Base-by-base conservation (phyloP, 2,888 invertebrate species). In the Polietes domitor region DNA sequence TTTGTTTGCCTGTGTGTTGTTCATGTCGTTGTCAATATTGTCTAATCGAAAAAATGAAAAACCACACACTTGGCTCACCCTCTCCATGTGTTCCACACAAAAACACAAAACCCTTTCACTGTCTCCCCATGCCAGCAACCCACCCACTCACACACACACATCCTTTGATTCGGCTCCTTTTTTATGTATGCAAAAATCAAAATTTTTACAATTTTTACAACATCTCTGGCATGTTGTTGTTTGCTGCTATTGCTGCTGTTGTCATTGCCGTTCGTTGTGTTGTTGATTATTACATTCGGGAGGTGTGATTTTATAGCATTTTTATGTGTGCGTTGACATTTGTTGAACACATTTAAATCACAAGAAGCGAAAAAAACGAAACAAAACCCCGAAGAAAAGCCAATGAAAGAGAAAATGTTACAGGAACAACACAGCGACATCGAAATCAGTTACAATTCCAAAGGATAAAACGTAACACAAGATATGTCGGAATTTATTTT, bases 301-400 rank as follows among this genome's bases (percentile, higher is more conserved):
- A 89, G 89, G 89, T 89, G 89, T 89, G 90, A 89, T 90, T 90
- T 89, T 89, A 89, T 89, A 88, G 90, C 87, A 88, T 89, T 89
- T 88, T 89, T 87, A 89, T 86, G 86, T 89, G 87, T 88, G 89
- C 89, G 87, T 88, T 88, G 89, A 81, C 84, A 84, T 84, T 84
- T 84, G 84, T 79, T 84, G 81, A 84, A 84, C 73, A 84, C 78
- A 84, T 79, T 78, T 58, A 26, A 68, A 61, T 37, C 26, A 15
- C 32, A 12, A 2, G 19, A 58, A 73, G 71, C n/a, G 50, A 71
- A 63, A 43, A 15, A 24, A 26, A 53, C 24, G 19, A 68, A 43
- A 43, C 0, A 26, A 24, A 53, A 3, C 10, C 53, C 6, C 65
- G 68, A 26, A 50, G 50, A 70, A 47, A 68, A 9, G 37, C n/a